Conservation (phyloP, 1,140 invertebrate species). For the Psilanteris sp. region DNA sequence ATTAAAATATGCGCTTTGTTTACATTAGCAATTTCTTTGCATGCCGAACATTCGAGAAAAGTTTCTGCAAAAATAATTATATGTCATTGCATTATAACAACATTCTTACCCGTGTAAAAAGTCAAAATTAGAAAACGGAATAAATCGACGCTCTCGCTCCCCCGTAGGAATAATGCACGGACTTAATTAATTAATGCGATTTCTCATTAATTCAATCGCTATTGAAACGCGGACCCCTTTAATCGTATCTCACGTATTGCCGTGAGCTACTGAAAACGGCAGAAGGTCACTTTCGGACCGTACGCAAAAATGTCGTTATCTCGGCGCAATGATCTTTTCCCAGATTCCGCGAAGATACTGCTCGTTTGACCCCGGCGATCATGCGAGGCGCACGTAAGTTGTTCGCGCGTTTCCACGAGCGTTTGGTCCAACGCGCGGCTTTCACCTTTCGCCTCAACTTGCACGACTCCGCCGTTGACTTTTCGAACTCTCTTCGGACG, state of each 20-base stretch:
- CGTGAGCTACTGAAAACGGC: conserved; percentile 19
- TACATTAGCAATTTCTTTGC: neutral
- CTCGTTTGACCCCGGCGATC: conserved; percentile 52
- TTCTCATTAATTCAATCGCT: conserved; percentile 46
- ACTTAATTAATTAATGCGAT: conserved; percentile 55
- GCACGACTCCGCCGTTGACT: conserved; percentile 71
- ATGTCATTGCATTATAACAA: neutral
- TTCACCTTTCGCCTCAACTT: conserved; percentile 78
- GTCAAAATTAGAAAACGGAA: conserved; percentile 43
- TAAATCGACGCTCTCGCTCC: conserved; percentile 25
- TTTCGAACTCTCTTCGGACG: conserved; percentile 66
- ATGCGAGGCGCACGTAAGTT: conserved; percentile 46
- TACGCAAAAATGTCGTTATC: conserved; percentile 54
- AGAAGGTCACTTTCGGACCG: conserved; percentile 35
- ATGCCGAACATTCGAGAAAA: neutral
- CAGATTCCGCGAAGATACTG: conserved; percentile 47
- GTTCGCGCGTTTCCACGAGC: conserved; percentile 54
- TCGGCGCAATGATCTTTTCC: conserved; percentile 59
- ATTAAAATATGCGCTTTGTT: too few relatives aligned
- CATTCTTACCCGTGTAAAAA: conserved; percentile 12
- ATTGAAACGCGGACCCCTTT: conserved; percentile 18
- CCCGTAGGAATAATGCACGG: conserved; percentile 3
- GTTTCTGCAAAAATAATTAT: conserved; percentile 1
- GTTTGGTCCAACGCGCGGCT: conserved; percentile 63
- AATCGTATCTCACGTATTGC: conserved; percentile 26